Percentiles rank a stretch among this genome's conserved stretches.
Evolutionary conservation across 2,113 vertebrate species (phyloP).

Genomic region (Menura novaehollandiae): DNA sequence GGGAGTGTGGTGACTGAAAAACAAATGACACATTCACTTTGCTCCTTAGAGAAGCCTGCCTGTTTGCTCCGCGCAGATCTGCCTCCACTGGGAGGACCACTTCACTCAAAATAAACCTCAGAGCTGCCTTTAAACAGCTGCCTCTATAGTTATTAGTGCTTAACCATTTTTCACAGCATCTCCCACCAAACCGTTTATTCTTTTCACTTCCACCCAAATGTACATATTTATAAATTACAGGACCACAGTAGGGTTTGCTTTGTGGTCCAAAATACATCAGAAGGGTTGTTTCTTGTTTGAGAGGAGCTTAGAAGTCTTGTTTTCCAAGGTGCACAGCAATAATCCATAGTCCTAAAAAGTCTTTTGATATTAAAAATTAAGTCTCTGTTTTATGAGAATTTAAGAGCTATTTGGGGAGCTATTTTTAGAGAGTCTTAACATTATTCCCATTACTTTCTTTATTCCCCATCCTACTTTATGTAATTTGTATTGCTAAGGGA

Average conservation of each 20-base stretch:
- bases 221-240: neutral
- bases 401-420: neutral
- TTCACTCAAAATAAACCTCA: neutral
- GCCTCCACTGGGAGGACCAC: neutral
- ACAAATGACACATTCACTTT: neutral
- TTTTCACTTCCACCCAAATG: neutral
- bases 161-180: neutral
- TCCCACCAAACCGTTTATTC: neutral
- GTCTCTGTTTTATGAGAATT: constrained; percentile 6
- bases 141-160: neutral
- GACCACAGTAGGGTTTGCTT: neutral
- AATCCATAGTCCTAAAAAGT: neutral
- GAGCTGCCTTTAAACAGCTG: neutral
- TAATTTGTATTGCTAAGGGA: neutral
- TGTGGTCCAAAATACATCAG: neutral
- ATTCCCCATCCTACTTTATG: neutral
- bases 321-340: neutral
- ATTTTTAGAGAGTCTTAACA: neutral
- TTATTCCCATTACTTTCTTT: neutral
- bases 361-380: constrained; percentile 27
- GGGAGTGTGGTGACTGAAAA: neutral
- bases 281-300: neutral
- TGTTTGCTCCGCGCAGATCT: neutral
- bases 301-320: neutral
- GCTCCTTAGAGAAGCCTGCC: neutral